Percentiles rank a stretch among this genome's conserved stretches.
Conservation (phyloP, 1,140 invertebrate genomes). For the Calliphora vicina region DNA sequence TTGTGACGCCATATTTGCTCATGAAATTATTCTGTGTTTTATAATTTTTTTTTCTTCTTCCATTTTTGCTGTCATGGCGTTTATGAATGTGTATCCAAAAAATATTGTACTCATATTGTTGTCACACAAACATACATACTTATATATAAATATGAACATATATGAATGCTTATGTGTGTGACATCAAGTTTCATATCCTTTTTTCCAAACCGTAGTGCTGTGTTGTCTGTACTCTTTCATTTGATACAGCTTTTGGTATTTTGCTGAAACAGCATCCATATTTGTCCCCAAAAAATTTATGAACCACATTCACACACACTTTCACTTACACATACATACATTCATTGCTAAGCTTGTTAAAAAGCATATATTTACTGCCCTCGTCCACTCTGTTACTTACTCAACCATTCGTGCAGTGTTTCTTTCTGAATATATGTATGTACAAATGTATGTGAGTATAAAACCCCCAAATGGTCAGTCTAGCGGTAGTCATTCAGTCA, state of each 20-base stretch:
- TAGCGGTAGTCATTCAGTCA: background rate
- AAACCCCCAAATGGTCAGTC: conserved; percentile 9
- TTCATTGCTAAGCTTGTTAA: conserved; percentile 8
- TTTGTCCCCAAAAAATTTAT: conserved; percentile 36
- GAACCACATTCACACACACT: conserved; percentile 17
- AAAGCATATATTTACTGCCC: background rate
- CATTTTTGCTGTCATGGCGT: conserved; percentile 22
- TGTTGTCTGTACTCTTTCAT: background rate
- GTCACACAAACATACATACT: background rate
- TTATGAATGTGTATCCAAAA: conserved; percentile 30
- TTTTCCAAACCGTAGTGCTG: background rate
- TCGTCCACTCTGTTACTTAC: background rate
- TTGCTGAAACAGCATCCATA: conserved; percentile 29
- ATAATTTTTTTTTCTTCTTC: background rate
- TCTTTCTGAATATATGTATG: background rate
- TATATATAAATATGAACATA: too few species aligned
- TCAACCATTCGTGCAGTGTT: background rate
- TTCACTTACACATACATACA: background rate
- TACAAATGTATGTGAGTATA: too few species aligned
- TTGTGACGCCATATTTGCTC: conserved; percentile 32
- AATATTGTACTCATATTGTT: conserved; percentile 20
- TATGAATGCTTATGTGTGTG: background rate
- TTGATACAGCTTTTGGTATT: background rate
- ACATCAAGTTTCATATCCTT: background rate
- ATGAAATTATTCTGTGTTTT: background rate